These are phyloP conservation scores for Drosophila sp. DNA, from an alignment of 1,140 invertebrate species.

Conservation along the genomic window DNA sequence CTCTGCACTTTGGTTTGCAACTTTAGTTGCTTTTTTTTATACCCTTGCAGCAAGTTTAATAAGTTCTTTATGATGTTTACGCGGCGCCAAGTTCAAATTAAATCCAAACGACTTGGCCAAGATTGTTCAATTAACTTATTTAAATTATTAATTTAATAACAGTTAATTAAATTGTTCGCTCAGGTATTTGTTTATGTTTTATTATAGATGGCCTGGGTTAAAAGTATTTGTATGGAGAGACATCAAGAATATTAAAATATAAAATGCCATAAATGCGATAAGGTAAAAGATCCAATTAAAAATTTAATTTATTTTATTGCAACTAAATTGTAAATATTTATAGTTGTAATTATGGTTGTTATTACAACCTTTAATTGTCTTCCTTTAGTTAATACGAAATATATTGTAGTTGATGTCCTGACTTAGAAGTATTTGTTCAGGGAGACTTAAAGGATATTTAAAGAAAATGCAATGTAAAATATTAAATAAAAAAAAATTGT, in stretches of 20 bases:
- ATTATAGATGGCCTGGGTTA: neutral
- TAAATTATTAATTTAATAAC: slow-evolving; percentile 7
- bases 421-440: no score
- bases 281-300: no score
- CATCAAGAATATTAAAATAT: no score
- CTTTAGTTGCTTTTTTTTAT: slow-evolving; percentile 17
- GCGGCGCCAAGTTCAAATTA: slow-evolving; percentile 14
- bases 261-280: neutral
- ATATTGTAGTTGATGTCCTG: no score
- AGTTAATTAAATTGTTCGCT: slow-evolving; percentile 3
- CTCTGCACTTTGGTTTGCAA: neutral
- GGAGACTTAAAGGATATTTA: no score
- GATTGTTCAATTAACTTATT: slow-evolving; percentile 6
- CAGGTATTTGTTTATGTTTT: neutral
- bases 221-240: neutral
- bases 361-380: no score
- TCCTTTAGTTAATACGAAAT: no score
- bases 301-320: no score
- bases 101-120: neutral
- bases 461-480: no score
- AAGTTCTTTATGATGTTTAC: slow-evolving; percentile 24
- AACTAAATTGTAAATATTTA: no score
- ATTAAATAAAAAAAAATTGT: no score
- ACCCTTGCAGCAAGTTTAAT: slow-evolving; percentile 22
- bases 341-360: no score